phyloP scores from a whole-genome alignment of 1,140 invertebrate genomes.

The Drosophila albomicans region DNA sequence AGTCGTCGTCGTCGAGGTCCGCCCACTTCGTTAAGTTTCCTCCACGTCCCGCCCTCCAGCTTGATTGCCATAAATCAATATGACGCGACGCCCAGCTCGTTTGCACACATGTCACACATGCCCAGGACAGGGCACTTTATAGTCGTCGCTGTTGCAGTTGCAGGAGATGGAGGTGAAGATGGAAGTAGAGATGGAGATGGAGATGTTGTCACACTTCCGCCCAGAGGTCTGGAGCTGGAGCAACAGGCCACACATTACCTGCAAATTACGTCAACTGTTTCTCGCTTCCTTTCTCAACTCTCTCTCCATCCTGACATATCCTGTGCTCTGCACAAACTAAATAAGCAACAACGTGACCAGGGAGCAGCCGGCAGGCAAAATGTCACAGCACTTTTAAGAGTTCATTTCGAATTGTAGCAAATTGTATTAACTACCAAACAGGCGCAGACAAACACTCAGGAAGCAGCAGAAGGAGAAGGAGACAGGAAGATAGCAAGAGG shows the following conservation, averaged over 20 bases:
- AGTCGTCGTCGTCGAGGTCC: background rate
- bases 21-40: background rate
- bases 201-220: constrained; percentile 32
- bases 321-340: constrained; percentile 29
- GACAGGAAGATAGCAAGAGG: background rate
- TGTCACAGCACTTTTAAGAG: constrained; percentile 76
- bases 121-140: constrained; percentile 19
- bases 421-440: constrained; percentile 43
- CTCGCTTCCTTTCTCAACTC: constrained; percentile 11
- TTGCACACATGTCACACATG: constrained; percentile 45
- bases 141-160: constrained; percentile 11
- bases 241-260: constrained; percentile 73
- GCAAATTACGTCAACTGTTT: constrained; percentile 79
- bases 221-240: constrained; percentile 38
- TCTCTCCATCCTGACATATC: constrained; percentile 2
- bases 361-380: constrained; percentile 55
- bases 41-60: background rate
- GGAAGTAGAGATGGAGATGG: background rate
- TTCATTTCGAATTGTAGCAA: constrained; percentile 61
- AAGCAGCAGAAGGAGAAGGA: background rate
- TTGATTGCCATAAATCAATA: constrained; percentile 60
- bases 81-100: constrained; percentile 27
- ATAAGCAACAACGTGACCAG: constrained; percentile 54
- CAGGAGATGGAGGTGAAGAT: background rate
- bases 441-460: constrained; percentile 2